Evolutionary conservation across 2,113 vertebrate species (phyloP), one percentile per base, ranked within the genome.

Genomic region (Burhinus oedicnemus): DNA sequence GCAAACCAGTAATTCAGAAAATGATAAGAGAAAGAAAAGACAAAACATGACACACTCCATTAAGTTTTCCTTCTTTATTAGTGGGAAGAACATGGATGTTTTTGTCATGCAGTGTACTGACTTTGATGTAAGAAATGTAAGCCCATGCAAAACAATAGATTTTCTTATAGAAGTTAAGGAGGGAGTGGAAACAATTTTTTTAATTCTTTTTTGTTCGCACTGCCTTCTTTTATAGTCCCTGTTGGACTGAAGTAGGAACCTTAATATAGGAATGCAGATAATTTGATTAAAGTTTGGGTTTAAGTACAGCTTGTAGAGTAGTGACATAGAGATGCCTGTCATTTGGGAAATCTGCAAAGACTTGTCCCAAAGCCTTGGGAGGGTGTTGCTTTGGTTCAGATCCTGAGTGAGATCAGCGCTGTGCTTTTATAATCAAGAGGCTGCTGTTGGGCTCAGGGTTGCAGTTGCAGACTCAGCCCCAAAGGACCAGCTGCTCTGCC

Each of bases 401-500:
- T 55, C 55, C 62, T 55, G 27, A 60, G 65, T 66, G 62, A 61
- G 55, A 47, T 57, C 54, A 66, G 29, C 29, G 40, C 8, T 66
- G 58, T 76, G 49, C 75, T 88, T 87, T 54, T 49, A 3, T 40
- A 77, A 34, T 85, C 45, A 45, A 23, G 90, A 85, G 14, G 23
- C 68, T 89, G 68, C 90, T 93, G 76, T 54, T 88, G 75, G 54
- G 38, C 80, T 89, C 21, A 6, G 71, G 42, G 71, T 17, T 94
- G 54, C 36, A 6, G 78, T 76, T 83, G 49, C 86, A 38, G 23
- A 11, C 55, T 70, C 55, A 58, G 15, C 58, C 68, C 88, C 30
- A 0, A 26, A 89, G 88, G 68, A 86, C 20, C 85, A 96, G 90
- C 94, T 97, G 90, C 76, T 95, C 71, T 62, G 71, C 83, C 77